phyloP scores from a whole-genome alignment of 2,113 vertebrate genomes.

The Pipa parva region DNA sequence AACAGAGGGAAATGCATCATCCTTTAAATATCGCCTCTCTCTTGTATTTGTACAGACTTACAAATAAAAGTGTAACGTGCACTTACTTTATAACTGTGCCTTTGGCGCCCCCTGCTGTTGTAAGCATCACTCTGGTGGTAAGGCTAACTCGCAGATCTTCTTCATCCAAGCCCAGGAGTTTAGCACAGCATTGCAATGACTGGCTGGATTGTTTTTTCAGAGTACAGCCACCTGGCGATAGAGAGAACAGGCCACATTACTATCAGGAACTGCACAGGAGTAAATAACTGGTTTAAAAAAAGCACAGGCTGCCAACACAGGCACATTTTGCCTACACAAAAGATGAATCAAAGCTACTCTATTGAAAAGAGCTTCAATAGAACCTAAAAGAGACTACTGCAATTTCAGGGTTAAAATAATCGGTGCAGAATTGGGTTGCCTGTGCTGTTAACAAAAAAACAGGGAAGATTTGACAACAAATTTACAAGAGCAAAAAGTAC shows the following conservation, averaged over 20 bases:
- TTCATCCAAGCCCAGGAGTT: slow-evolving; percentile 83
- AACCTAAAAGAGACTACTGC: too few relatives aligned
- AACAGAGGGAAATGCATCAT: not conserved
- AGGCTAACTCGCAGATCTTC: slow-evolving; percentile 88
- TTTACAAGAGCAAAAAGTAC: too few relatives aligned
- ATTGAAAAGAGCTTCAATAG: too few relatives aligned
- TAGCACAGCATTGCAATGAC: slow-evolving; percentile 78
- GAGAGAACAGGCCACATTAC: slow-evolving; percentile 12
- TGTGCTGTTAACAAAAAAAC: too few relatives aligned
- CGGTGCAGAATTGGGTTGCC: too few relatives aligned
- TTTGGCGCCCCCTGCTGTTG: slow-evolving; percentile 94
- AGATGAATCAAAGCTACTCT: too few relatives aligned
- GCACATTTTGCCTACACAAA: too few relatives aligned
- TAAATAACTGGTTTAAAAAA: slow-evolving; percentile 10
- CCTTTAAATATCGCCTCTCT: slow-evolving; percentile 7
- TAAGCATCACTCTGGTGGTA: slow-evolving; percentile 91
- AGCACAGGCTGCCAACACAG: slow-evolving; percentile 1
- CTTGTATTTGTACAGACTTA: slow-evolving; percentile 1
- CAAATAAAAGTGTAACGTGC: not conserved
- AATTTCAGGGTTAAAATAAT: too few relatives aligned
- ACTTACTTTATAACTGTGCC: slow-evolving; percentile 95
- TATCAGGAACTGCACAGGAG: not conserved
- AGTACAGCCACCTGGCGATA: slow-evolving; percentile 78
- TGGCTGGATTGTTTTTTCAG: slow-evolving; percentile 74
- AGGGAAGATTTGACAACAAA: too few relatives aligned